Conservation (phyloP, 2,113 vertebrate species). For the Crotalus viridis region DNA sequence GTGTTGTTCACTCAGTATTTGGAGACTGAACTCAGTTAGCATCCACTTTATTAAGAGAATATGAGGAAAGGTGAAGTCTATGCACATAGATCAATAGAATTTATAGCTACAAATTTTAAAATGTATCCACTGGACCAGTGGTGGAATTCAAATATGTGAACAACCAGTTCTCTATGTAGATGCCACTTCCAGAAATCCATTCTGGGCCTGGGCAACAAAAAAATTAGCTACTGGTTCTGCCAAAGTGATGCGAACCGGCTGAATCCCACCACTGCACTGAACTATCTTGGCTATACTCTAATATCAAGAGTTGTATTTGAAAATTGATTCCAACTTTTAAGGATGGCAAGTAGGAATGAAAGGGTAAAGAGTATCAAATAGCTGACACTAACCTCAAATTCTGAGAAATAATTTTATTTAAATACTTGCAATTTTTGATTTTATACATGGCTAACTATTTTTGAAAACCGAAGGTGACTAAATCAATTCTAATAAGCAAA, state of each 20-base stretch:
- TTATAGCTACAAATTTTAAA: slow-evolving; percentile 11
- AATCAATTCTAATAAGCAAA: not conserved
- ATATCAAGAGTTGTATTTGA: slow-evolving; percentile 25
- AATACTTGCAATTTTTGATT: not conserved
- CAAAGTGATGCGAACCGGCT: too few relatives aligned
- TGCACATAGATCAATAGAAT: too few relatives aligned
- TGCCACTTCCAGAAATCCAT: too few relatives aligned
- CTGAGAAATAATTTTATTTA: not conserved
- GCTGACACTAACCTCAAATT: not conserved
- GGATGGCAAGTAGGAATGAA: not conserved
- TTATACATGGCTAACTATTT: not conserved
- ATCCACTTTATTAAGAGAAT: too few relatives aligned
- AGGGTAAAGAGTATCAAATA: not conserved
- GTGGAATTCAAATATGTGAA: too few relatives aligned
- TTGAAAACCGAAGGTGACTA: not conserved
- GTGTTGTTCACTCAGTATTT: not conserved
- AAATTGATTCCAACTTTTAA: slow-evolving; percentile 26
- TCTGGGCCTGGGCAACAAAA: too few relatives aligned
- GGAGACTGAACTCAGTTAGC: not conserved
- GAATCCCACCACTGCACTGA: too few relatives aligned
- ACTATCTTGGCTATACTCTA: slow-evolving; percentile 29
- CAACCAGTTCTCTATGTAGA: too few relatives aligned
- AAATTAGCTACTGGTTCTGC: too few relatives aligned
- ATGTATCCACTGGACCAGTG: not conserved
- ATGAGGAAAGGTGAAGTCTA: not conserved